Base-by-base conservation (phyloP, 2,797 vertebrate species). In the Platyrinchus mystaceus region DNA sequence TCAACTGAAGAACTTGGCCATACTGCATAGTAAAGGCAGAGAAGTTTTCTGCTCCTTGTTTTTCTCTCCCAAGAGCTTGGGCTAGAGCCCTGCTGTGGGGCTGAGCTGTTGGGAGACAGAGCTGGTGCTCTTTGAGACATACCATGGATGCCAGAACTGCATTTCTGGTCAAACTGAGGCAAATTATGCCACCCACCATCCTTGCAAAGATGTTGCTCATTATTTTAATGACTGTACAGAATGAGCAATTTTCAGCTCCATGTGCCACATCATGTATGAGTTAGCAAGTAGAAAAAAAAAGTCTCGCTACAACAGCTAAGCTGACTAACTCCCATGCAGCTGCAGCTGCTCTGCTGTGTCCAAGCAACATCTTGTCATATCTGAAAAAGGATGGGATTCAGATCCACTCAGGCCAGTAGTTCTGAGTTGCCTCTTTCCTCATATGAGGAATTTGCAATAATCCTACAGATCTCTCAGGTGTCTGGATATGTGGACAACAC, bases 191-290 rank as follows among this genome's bases (percentile, higher is more conserved):
- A 18, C 49, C 37, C 87, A 74, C 49, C 39, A 74, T 9, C 50
- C 44, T 47, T 77, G 36, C 52, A 89, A 94, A 93, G 66, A 87
- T 80, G 52, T 73, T 77, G 30, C 32, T 94, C 24, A 16, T 86
- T 70, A 70, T 91, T 94, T 95, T 89, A 94, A 92, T 77, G 63
- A 85, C 36, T 64, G 71, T 37, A 66, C 36, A 79, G 58, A 88
- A 60, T 50, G 34, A 76, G 32, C 75, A 95, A 58, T 88, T 97
- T 84, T 96, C 46, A 93, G 82, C 66, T 96, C 75, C 93, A 82
- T 73, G 83, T 62, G 56, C 47, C 82, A 84, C 52, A 91, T 88
- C 24, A n/a, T 59, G 56, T 85, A 87, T 0, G 1, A 94, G 68
- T 91, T 66, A 95, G 41, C 80, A 64, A 94, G 77, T 20, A 44